phyloP scores from a whole-genome alignment of 2,113 vertebrate genomes.

The Ictidomys tridecemlineatus region DNA sequence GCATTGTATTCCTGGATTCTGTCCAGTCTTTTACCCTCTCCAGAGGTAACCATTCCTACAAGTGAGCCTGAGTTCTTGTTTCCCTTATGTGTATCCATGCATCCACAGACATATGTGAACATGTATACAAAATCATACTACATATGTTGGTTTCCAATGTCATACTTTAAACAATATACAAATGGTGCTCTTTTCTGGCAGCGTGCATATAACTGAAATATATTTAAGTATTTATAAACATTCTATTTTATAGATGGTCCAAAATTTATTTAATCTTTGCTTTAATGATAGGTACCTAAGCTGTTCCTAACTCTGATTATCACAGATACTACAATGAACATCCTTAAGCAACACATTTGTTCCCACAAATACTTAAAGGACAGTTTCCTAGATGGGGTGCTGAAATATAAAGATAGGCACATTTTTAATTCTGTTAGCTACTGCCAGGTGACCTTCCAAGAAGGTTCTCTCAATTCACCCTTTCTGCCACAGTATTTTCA shows the following conservation, averaged over 20 bases:
- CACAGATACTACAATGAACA: neutral
- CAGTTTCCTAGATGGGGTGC: neutral
- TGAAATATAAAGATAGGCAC: neutral
- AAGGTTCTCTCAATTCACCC: neutral
- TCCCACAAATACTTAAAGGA: neutral
- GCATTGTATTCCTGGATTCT: neutral
- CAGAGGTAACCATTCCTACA: neutral
- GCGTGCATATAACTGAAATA: neutral
- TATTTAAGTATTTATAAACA: neutral
- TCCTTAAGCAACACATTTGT: neutral
- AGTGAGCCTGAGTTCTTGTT: neutral
- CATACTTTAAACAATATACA: neutral
- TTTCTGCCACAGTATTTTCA: neutral
- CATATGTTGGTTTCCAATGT: neutral
- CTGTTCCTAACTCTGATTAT: neutral
- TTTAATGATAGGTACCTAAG: neutral
- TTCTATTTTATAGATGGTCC: neutral
- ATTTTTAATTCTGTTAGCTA: slow-evolving; percentile 35
- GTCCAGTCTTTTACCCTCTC: neutral
- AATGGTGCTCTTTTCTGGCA: neutral
- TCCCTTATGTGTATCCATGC: too few species aligned
- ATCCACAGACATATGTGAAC: neutral
- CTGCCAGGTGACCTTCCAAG: neutral
- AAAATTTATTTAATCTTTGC: neutral
- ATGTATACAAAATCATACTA: neutral